Conservation (phyloP, 2,113 vertebrate genomes). For the Nycticebus coucang region DNA sequence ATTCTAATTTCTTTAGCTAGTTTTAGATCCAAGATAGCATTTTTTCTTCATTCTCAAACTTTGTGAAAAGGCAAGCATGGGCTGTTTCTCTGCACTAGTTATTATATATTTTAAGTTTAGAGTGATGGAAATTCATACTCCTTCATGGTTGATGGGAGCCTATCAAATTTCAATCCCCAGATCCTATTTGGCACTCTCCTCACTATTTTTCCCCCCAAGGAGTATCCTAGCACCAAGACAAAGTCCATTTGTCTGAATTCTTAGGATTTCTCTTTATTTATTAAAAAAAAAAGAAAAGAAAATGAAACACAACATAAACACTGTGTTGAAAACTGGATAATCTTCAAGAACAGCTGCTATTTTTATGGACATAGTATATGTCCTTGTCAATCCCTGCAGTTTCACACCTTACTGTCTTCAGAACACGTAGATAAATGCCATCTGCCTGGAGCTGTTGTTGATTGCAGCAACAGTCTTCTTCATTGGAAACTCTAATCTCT, state of each 20-base stretch:
- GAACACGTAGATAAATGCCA: slow-evolving; percentile 1
- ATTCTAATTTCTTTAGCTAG: slow-evolving; percentile 14
- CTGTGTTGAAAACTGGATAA: not conserved
- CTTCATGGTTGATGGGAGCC: not conserved
- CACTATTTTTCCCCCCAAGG: not conserved
- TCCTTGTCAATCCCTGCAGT: not conserved
- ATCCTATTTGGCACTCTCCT: not conserved
- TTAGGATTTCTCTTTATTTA: not conserved
- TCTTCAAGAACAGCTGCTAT: not conserved
- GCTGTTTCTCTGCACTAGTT: not conserved
- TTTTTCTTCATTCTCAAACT: slow-evolving; percentile 32
- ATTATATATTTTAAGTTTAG: not conserved
- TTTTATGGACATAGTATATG: not conserved
- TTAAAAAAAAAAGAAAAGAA: not conserved
- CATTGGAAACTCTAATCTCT: slow-evolving; percentile 41
- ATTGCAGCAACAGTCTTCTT: slow-evolving; percentile 36
- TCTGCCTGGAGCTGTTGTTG: not conserved
- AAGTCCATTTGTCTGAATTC: slow-evolving; percentile 50
- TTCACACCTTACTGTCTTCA: slow-evolving; percentile 55
- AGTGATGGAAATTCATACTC: not conserved
- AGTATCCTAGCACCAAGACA: slow-evolving; percentile 18
- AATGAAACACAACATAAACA: not conserved
- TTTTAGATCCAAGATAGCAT: slow-evolving; percentile 13
- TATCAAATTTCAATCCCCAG: not conserved
- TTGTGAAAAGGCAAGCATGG: slow-evolving; percentile 2